Base-by-base conservation (phyloP, 2,888 invertebrate genomes). In the Crepidodera aurea region DNA sequence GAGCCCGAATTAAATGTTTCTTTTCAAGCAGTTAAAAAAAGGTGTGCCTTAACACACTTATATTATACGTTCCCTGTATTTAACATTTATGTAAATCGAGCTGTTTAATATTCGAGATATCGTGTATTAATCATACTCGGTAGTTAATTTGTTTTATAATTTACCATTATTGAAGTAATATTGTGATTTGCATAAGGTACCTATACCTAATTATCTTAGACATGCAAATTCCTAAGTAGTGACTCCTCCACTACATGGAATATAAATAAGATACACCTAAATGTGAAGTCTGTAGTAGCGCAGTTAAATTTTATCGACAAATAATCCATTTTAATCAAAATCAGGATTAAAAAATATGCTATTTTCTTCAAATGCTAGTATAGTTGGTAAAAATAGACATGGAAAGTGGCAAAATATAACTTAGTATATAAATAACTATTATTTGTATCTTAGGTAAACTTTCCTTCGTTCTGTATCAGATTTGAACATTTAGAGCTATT, bases 161-260 rank as follows among this genome's bases (percentile, higher is more conserved):
- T 50, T 27, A 48, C 39, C 37, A 48, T 57, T 50, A 57, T 57
- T 39, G 57, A 19, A 48, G 39, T 48, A 27, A 57, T 27, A 48
- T 25, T 25, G 29, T 39, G 25, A 57, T 57, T 57, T 57, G 48
- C 56, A 46, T 44, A 46, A 34, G 44, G 46, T 56, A 46, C 48
- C 27, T 48, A 48, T 32, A 56, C 34, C 19, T 46, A 75, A 80
- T 78, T 79, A 77, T 48, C 48, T 27, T 4, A 27, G 48, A 48
- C 48, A 48, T 48, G 48, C 48, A 29, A 48, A 48, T 48, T 27
- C 25, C 48, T 48, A 48, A 27, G 27, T 29, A 4, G 13, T 48
- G 48, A 48, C 48, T 48, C 12, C 7, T 48, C 16, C 42, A 16
- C 6, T 7, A 42, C 8, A 42, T 1, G 1, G 1, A 8, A 29